These are phyloP conservation scores for Oppia nitens DNA, from an alignment of 1,140 invertebrate species.

Conservation along the genomic window DNA sequence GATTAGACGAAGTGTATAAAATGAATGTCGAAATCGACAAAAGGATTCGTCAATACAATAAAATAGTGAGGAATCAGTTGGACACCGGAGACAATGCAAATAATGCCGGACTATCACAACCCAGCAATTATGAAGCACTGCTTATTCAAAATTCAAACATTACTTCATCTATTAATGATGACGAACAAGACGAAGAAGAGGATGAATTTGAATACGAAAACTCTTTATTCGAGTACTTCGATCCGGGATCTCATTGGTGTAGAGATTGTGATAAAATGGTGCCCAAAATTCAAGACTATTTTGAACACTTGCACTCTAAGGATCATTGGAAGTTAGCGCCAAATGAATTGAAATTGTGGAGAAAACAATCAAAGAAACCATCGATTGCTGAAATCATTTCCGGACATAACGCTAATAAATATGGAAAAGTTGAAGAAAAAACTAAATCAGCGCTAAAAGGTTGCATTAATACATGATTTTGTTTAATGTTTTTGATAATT, in stretches of 20 bases:
- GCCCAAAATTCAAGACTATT: neutral
- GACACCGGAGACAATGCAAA: neutral
- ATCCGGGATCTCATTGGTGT: neutral
- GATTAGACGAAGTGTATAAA: neutral
- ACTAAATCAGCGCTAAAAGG: neutral
- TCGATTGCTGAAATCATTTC: neutral
- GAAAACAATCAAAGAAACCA: neutral
- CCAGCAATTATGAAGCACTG: neutral
- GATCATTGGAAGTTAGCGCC: neutral
- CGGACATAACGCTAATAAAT: neutral
- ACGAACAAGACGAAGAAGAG: neutral
- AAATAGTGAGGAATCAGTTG: neutral
- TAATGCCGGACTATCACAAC: neutral
- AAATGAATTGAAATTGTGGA: neutral
- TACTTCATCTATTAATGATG: neutral
- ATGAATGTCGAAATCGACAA: neutral
- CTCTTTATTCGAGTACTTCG: neutral
- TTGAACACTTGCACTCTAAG: neutral
- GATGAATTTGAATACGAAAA: neutral
- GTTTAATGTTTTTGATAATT: neutral
- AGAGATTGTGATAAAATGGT: neutral
- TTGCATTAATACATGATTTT: neutral
- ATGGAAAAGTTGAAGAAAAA: neutral
- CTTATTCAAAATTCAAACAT: neutral
- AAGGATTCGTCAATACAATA: neutral